phyloP scores from a whole-genome alignment of 2,888 invertebrate species.

The Teleiodes luculella region DNA sequence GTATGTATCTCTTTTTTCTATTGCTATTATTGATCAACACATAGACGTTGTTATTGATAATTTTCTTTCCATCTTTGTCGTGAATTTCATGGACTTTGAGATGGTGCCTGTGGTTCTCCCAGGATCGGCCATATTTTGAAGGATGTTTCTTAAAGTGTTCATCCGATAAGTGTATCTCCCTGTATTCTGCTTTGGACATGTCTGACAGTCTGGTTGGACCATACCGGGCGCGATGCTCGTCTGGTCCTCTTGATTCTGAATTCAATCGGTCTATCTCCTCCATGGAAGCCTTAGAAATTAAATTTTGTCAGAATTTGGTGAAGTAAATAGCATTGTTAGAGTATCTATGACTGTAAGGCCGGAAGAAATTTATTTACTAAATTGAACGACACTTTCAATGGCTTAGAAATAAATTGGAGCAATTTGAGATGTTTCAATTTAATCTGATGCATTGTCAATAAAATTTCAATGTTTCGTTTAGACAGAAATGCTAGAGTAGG shows the following conservation, averaged over 20 bases:
- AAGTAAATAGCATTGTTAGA: too few species aligned
- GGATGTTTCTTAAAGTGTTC: conserved; percentile 44
- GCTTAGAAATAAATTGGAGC: too few species aligned
- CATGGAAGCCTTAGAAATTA: conserved; percentile 61
- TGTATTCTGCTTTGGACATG: conserved; percentile 80
- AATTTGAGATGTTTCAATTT: too few species aligned
- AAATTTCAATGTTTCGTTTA: too few species aligned
- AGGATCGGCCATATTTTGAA: conserved; percentile 42
- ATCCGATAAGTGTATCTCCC: conserved; percentile 64
- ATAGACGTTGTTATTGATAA: conserved; percentile 29
- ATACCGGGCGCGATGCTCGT: conserved; percentile 66
- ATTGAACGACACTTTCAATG: conserved; percentile 14
- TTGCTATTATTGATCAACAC: conserved; percentile 37
- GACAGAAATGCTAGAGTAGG: too few species aligned
- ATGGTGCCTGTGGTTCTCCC: conserved; percentile 30
- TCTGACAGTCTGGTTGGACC: conserved; percentile 81
- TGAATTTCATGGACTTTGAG: conserved; percentile 16
- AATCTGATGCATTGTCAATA: too few species aligned
- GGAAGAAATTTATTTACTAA: too few species aligned
- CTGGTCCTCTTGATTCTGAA: conserved; percentile 52
- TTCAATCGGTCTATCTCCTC: conserved; percentile 71
- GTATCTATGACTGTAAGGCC: too few species aligned
- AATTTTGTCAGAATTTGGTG: background rate
- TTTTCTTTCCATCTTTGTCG: conserved; percentile 14
- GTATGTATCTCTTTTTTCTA: conserved; percentile 47